phyloP scores from a whole-genome alignment of 2,113 vertebrate genomes.

The Pygoscelis adeliae region DNA sequence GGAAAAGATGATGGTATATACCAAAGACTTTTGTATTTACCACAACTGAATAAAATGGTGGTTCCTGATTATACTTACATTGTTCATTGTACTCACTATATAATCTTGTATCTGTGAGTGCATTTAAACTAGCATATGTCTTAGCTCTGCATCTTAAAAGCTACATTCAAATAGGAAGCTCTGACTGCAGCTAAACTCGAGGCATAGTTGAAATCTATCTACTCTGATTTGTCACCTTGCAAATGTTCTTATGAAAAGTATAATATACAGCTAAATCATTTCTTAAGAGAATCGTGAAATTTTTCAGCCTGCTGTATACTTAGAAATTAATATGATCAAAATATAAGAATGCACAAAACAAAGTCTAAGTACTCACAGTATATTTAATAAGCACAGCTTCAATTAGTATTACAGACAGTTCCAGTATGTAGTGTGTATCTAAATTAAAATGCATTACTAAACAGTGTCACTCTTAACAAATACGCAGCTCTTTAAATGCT shows the following conservation, averaged over 20 bases:
- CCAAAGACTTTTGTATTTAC: neutral
- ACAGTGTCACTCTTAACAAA: neutral
- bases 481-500: neutral
- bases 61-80: neutral
- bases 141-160: neutral
- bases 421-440: neutral
- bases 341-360: neutral
- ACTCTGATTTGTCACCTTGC: neutral
- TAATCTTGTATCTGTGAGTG: neutral
- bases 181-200: neutral
- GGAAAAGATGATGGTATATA: neutral
- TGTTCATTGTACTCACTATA: neutral
- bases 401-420: neutral
- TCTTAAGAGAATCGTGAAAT: neutral
- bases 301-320: neutral
- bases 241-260: neutral
- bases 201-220: neutral
- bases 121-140: neutral
- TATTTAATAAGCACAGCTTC: neutral
- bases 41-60: neutral
- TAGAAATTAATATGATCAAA: neutral
- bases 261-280: neutral
- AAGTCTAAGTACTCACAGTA: neutral
- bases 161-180: neutral
- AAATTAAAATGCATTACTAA: neutral